Conservation (phyloP, 2,888 invertebrate species). For the Lasioglossum zephyrum region DNA sequence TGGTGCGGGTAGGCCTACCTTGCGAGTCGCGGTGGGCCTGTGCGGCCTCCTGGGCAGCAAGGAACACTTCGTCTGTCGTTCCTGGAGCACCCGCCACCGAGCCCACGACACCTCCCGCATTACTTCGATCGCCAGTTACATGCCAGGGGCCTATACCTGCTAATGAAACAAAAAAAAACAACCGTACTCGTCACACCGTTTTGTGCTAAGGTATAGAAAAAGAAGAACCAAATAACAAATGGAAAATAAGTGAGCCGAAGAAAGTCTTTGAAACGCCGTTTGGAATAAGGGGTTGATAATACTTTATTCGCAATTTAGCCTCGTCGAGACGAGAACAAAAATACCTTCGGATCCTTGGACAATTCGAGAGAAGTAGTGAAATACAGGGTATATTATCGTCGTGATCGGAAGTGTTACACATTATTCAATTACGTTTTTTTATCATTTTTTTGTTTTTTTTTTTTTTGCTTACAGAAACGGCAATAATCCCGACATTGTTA, state of each 20-base stretch:
- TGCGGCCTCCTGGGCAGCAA: constrained; percentile 92
- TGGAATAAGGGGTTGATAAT: constrained; percentile 49
- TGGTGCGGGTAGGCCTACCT: constrained; percentile 90
- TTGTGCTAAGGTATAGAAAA: background rate
- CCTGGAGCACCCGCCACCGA: constrained; percentile 81
- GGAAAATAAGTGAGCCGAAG: background rate
- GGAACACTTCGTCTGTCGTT: constrained; percentile 90
- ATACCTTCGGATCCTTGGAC: constrained; percentile 34
- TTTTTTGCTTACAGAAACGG: constrained; percentile 43
- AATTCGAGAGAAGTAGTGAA: constrained; percentile 53
- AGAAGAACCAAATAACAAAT: background rate
- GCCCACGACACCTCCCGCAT: constrained; percentile 83
- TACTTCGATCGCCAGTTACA: constrained; percentile 91
- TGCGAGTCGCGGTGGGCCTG: constrained; percentile 94
- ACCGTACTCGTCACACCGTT: constrained; percentile 47
- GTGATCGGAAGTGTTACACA: constrained; percentile 41
- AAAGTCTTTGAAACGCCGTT: background rate
- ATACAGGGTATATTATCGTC: constrained; percentile 59
- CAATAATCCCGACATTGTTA: constrained; percentile 40
- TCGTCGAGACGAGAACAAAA: constrained; percentile 41
- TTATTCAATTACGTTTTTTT: background rate
- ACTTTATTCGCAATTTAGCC: constrained; percentile 57
- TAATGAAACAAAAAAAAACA: constrained; percentile 56
- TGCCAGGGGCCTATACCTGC: constrained; percentile 94
- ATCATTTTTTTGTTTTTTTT: background rate